Evolutionary conservation across 2,113 vertebrate genomes (phyloP).

Genomic region (Edolisoma coerulescens): DNA sequence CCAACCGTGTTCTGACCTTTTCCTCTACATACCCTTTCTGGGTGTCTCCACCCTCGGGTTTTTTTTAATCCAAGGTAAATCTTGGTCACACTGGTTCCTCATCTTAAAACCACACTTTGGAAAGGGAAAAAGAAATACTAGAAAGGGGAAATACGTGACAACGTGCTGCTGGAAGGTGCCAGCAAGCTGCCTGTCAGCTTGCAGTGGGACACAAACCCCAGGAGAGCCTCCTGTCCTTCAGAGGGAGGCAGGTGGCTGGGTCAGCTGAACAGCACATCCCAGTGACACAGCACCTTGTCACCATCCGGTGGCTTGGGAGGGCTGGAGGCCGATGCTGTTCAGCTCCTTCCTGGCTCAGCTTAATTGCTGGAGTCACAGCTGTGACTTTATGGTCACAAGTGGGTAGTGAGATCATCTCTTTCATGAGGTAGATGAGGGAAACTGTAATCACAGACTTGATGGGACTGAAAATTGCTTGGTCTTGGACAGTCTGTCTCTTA

Average conservation of each 20-base stretch:
- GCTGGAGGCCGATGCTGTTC: neutral
- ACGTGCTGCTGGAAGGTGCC: neutral
- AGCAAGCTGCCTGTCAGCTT: neutral
- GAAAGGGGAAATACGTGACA: neutral
- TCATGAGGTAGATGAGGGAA: constrained; percentile 18
- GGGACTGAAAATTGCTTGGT: neutral
- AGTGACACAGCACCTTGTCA: neutral
- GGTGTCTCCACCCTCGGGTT: neutral
- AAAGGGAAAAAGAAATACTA: neutral
- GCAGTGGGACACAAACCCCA: neutral
- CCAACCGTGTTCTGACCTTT: neutral
- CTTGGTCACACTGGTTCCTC: neutral
- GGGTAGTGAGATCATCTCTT: constrained; percentile 28
- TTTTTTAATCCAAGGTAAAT: neutral
- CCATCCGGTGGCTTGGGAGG: neutral
- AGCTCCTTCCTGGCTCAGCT: neutral
- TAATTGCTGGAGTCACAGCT: neutral
- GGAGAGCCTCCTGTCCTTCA: neutral
- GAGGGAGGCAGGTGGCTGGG: neutral
- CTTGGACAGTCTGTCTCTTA: neutral
- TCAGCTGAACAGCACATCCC: neutral
- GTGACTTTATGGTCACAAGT: constrained; percentile 38
- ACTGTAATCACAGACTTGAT: constrained; percentile 16
- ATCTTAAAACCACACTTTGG: neutral
- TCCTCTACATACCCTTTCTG: neutral